phyloP scores from a whole-genome alignment of 2,797 vertebrate genomes.

The Trematomus bernacchii region DNA sequence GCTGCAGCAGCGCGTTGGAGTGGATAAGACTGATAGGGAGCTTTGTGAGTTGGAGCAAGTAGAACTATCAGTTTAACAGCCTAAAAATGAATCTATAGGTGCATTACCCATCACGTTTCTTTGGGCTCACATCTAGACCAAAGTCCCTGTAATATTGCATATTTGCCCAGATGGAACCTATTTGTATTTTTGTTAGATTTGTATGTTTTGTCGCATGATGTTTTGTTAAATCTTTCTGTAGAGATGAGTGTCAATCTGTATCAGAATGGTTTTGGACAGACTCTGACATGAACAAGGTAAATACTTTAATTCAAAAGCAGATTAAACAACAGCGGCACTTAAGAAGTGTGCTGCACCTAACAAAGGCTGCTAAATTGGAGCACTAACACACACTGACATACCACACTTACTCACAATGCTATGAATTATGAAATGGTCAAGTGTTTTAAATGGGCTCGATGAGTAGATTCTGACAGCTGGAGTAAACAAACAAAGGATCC shows the following conservation, averaged over 20 bases:
- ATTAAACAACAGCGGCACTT: constrained; percentile 12
- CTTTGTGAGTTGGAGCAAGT: constrained; percentile 10
- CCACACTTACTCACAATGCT: constrained; percentile 15
- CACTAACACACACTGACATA: neutral
- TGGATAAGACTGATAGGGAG: neutral
- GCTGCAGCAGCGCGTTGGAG: constrained; percentile 15
- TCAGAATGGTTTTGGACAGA: neutral
- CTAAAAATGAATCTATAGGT: neutral
- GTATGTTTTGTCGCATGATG: neutral
- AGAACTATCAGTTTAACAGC: constrained; percentile 7
- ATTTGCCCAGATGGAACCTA: neutral
- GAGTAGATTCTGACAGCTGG: constrained; percentile 19
- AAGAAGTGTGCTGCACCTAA: neutral
- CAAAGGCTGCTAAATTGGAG: constrained; percentile 27
- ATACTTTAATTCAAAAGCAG: constrained; percentile 7
- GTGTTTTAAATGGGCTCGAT: constrained; percentile 17
- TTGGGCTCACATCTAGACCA: neutral
- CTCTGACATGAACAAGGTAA: constrained; percentile 4
- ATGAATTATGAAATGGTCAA: constrained; percentile 23
- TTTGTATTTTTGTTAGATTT: neutral
- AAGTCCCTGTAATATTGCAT: neutral
- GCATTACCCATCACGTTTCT: neutral
- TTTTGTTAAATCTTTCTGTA: neutral
- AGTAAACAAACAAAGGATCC: constrained; percentile 18
- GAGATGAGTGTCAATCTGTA: neutral